Evolutionary conservation across 1,140 invertebrate species (phyloP).

Genomic region (Temnothorax curvispinosus): DNA sequence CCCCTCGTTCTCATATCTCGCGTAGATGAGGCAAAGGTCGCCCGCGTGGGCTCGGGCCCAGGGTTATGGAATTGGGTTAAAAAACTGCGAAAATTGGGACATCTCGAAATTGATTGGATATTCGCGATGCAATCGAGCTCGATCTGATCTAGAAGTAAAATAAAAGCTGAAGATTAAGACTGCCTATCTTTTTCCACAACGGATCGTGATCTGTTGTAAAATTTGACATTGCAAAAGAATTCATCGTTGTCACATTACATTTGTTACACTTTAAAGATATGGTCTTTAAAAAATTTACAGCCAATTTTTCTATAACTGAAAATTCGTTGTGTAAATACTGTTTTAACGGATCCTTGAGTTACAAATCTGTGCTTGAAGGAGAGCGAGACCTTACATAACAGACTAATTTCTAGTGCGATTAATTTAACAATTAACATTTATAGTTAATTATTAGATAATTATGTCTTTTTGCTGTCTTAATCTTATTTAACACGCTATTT

Average conservation of each 20-base stretch:
- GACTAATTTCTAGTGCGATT: neutral
- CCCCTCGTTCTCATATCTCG: neutral
- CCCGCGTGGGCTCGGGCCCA: constrained; percentile 23
- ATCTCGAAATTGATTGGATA: neutral
- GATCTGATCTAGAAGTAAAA: neutral
- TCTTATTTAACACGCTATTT: neutral
- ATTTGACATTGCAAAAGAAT: neutral
- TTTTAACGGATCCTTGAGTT: neutral
- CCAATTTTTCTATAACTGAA: neutral
- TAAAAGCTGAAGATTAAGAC: neutral
- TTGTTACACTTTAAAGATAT: neutral
- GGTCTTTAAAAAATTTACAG: neutral
- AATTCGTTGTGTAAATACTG: neutral
- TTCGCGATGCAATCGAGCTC: neutral
- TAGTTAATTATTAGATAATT: neutral
- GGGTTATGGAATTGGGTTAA: constrained; percentile 68
- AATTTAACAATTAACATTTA: neutral
- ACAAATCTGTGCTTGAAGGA: neutral
- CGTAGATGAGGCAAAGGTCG: constrained; percentile 63
- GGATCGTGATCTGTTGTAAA: neutral
- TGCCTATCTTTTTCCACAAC: neutral
- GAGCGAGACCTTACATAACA: neutral
- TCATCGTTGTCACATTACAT: neutral
- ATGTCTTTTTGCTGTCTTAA: neutral
- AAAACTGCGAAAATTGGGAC: constrained; percentile 24